A percentile compares a stretch with the other conserved stretches of the same genome.
These are phyloP conservation scores for Acanthococcus lagerstroemiae DNA, from an alignment of 2,888 invertebrate genomes.

Conservation along the genomic window DNA sequence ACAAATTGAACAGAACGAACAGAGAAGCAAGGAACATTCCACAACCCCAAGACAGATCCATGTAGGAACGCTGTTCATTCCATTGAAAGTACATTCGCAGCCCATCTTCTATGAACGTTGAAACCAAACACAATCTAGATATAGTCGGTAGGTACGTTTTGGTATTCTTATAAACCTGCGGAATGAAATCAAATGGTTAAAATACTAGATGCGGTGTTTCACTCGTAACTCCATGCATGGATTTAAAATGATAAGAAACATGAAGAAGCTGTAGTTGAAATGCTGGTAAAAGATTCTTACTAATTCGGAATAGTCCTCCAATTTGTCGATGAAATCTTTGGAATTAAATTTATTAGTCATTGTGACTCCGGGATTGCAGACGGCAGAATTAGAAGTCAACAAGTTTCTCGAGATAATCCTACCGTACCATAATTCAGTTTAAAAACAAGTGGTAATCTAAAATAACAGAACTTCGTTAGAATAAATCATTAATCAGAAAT, in stretches of 20 bases:
- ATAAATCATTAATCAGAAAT: no score
- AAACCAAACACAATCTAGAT: slow-evolving; percentile 91
- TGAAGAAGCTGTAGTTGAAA: not conserved
- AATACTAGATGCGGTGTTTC: not conserved
- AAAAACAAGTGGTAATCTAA: not conserved
- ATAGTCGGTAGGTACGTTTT: slow-evolving; percentile 89
- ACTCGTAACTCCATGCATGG: not conserved
- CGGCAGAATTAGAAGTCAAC: no score
- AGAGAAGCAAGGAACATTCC: slow-evolving; percentile 85
- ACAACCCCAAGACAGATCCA: slow-evolving; percentile 95
- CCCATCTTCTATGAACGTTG: slow-evolving; percentile 98
- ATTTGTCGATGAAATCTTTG: slow-evolving; percentile 31
- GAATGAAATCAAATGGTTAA: slow-evolving; percentile 11
- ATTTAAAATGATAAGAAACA: not conserved
- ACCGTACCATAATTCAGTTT: not conserved
- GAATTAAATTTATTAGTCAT: no score
- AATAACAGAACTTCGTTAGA: no score
- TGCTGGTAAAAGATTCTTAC: slow-evolving; percentile 15
- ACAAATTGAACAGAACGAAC: slow-evolving; percentile 89
- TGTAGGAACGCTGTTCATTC: slow-evolving; percentile 93
- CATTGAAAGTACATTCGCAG: slow-evolving; percentile 99
- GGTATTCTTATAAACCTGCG: slow-evolving; percentile 80
- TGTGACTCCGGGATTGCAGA: no score
- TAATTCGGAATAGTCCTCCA: slow-evolving; percentile 34
- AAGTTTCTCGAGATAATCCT: no score